phyloP scores from a whole-genome alignment of 2,113 vertebrate species.

The Sylvietta virens region DNA sequence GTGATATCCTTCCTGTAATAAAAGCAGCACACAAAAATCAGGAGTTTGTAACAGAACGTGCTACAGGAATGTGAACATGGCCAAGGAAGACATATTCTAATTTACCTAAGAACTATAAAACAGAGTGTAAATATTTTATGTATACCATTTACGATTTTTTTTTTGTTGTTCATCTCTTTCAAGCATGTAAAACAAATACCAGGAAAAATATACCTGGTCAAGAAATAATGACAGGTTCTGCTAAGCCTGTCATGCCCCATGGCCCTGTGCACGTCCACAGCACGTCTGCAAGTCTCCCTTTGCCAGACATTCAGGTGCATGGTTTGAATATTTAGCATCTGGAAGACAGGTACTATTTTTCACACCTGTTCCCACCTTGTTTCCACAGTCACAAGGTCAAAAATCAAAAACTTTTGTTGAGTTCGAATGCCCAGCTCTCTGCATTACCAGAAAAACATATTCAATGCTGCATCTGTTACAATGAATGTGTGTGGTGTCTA shows the following conservation, averaged over 20 bases:
- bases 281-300: not conserved
- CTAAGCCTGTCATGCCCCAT: not conserved
- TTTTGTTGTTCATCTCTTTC: not conserved
- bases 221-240: not conserved
- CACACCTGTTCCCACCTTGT: not conserved
- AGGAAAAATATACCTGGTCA: not conserved
- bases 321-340: not conserved
- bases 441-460: not conserved
- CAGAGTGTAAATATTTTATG: not conserved
- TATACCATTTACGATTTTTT: fast-evolving
- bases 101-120: not conserved
- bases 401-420: not conserved
- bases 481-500: no score
- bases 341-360: not conserved
- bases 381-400: not conserved
- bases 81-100: not conserved
- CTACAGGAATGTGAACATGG: not conserved
- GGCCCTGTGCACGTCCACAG: not conserved
- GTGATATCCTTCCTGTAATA: not conserved
- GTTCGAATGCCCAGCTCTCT: not conserved
- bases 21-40: not conserved
- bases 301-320: not conserved
- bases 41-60: not conserved
- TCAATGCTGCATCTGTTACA: not conserved
- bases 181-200: not conserved